Evolutionary conservation across 2,888 invertebrate species (phyloP).

Genomic region (Aproaerema taeniolella): DNA sequence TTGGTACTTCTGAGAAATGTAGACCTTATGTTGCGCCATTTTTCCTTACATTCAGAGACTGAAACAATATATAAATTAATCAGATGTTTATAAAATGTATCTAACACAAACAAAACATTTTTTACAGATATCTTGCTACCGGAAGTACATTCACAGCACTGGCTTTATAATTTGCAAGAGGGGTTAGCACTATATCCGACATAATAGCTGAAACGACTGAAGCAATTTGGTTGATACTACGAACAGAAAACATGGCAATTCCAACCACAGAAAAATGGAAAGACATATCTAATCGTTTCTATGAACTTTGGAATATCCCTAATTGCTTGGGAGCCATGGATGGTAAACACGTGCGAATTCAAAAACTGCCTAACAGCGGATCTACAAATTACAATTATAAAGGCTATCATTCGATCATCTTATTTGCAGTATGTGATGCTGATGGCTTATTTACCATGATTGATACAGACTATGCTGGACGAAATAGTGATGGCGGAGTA

Average conservation of each 20-base stretch:
- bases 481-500: conserved; percentile 13
- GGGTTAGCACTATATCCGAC: conserved; percentile 3
- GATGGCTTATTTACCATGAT: conserved; percentile 32
- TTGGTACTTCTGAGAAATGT: conserved; percentile 3
- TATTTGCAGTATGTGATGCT: conserved; percentile 32
- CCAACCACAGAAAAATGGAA: conserved; percentile 13
- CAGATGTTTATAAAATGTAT: background rate
- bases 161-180: conserved; percentile 4
- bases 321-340: conserved; percentile 1
- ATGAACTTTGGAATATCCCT: conserved; percentile 1
- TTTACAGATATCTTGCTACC: conserved; percentile 4
- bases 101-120: background rate
- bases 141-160: conserved; percentile 2
- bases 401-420: conserved; percentile 29
- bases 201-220: conserved; percentile 11
- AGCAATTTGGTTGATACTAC: conserved; percentile 7
- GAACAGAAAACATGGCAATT: conserved; percentile 5
- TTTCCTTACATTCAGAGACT: conserved; percentile 6
- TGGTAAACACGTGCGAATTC: conserved; percentile 1
- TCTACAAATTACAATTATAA: conserved; percentile 26
- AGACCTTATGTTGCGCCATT: conserved; percentile 10
- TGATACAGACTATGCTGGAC: conserved; percentile 30
- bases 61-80: conserved; percentile 6
- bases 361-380: conserved; percentile 21
- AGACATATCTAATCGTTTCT: conserved; percentile 8